phyloP scores from a whole-genome alignment of 1,140 invertebrate genomes.

The Bombus sylvicola region DNA sequence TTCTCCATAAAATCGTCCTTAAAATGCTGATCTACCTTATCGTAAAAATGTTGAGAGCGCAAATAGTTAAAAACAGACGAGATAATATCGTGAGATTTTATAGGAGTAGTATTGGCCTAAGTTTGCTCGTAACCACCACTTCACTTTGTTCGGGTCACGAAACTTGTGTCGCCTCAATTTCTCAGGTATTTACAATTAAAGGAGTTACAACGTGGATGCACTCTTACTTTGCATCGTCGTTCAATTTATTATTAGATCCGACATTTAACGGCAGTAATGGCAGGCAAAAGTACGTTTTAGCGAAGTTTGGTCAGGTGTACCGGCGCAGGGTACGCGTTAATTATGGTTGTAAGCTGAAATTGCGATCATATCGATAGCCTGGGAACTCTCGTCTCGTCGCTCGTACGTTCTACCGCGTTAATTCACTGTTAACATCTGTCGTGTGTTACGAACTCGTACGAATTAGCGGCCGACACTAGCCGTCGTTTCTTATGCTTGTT shows the following conservation, averaged over 20 bases:
- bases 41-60: background rate
- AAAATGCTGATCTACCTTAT: no score
- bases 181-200: no score
- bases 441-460: conserved; percentile 19
- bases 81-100: background rate
- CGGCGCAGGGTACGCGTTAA: conserved; percentile 59
- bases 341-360: conserved; percentile 70
- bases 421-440: conserved; percentile 66
- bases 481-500: background rate
- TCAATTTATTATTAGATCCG: conserved; percentile 1
- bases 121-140: background rate
- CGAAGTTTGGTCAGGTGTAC: conserved; percentile 43
- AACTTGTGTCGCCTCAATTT: background rate
- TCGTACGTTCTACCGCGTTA: conserved; percentile 49
- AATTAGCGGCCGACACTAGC: conserved; percentile 29
- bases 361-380: conserved; percentile 66
- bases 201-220: background rate
- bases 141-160: background rate
- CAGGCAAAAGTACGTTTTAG: conserved; percentile 59
- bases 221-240: background rate
- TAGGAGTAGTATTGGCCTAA: background rate
- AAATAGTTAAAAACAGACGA: background rate
- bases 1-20: no score
- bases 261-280: conserved; percentile 55
- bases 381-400: conserved; percentile 46